phyloP scores from a whole-genome alignment of 1,140 invertebrate genomes.

The Penaeus chinensis region DNA sequence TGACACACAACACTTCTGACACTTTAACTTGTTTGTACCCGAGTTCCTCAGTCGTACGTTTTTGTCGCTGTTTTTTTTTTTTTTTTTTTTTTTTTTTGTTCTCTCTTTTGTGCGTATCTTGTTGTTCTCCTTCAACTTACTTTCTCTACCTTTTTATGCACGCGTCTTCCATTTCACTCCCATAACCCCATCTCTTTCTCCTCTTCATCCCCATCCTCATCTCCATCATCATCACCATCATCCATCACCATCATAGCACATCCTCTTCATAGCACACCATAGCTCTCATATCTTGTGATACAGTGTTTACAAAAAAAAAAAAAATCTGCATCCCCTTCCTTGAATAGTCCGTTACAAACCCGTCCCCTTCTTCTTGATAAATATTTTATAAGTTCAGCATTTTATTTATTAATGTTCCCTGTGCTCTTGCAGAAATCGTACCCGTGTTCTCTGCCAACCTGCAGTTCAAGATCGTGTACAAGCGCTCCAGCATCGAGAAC shows the following conservation, averaged over 20 bases:
- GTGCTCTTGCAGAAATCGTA: conserved; percentile 62
- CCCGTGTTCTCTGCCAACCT: conserved; percentile 64
- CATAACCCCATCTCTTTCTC: not conserved
- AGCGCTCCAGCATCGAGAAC: conserved; percentile 62
- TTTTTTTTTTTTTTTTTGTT: no score
- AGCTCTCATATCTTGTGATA: no score
- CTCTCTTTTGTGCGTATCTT: no score
- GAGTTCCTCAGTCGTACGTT: no score
- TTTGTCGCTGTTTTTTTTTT: no score
- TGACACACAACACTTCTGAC: no score
- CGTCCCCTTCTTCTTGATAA: not conserved
- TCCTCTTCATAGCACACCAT: no score
- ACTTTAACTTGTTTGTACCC: no score
- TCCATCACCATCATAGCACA: not conserved
- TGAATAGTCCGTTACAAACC: no score
- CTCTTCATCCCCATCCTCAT: not conserved
- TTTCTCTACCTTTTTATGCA: not conserved
- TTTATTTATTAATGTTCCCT: not conserved
- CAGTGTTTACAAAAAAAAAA: no score
- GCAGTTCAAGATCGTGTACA: conserved; percentile 64
- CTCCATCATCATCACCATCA: not conserved
- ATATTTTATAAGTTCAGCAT: not conserved
- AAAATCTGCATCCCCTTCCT: no score
- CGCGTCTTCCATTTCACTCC: not conserved
- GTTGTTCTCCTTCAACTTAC: no score